Base-by-base conservation (phyloP, 2,113 vertebrate genomes). In the Forbesichthys agassizii region DNA sequence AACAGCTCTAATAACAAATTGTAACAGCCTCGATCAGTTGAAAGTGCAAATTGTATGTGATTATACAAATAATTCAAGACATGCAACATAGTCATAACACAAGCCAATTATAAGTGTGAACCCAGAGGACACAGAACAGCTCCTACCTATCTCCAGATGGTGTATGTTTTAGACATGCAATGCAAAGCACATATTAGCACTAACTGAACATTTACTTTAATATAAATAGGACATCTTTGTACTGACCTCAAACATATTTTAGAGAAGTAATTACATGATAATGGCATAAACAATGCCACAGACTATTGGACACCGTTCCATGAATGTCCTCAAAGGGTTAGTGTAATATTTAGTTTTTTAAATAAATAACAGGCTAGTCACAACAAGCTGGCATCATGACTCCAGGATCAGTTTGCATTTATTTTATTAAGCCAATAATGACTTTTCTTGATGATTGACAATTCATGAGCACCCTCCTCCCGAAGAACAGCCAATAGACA, bases 151-250 rank as follows among this genome's bases (percentile, higher is more conserved):
- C 84, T 68, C 80, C 74, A 64, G 68, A 66, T 65, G 79, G 80
- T 84, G 84, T 81, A 86, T 79, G 74, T 86, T 78, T 78, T 79
- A 72, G 68, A 83, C 84, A 90, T 89, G 88, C 89, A 83, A 86
- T 80, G 74, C 77, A 83, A 90, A 85, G 84, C 78, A 86, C 76
- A 66, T 75, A 16, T 0, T n/a, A 69, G 82, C 78, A 85, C 78
- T 82, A 85, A 80, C 80, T 73, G 79, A 84, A 79, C 79, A 68
- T 73, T 87, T 78, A 72, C 72, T 69, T 77, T 69, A 71, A 74
- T 88, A 85, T 88, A 88, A 87, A 88, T 87, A 88, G 83, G 83
- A 89, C 78, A 88, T 70, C 71, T 83, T 69, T 81, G 73, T 66
- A 53, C 69, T 74, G 51, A 33, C 70, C 63, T 56, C 62, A 16